Base-by-base conservation (phyloP, 2,888 invertebrate genomes). In the Parthenolecanium corni region DNA sequence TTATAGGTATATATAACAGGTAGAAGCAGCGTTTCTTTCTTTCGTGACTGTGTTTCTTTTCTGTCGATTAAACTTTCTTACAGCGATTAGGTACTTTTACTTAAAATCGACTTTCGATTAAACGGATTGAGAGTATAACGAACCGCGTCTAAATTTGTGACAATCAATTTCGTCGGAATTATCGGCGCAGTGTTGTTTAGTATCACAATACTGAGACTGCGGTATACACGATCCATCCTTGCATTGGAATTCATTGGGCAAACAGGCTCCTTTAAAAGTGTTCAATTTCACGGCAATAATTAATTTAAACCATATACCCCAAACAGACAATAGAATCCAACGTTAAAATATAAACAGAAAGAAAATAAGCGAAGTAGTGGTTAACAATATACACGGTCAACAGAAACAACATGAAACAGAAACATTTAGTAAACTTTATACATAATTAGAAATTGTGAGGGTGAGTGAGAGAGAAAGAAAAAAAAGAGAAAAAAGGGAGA, bases 91-190 rank as follows among this genome's bases (percentile, higher is more conserved):
- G n/a, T n/a, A 18, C 20, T 49, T 21, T 21, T 49, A 49, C 20
- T 18, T 20, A 12, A 44, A 20, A 3, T 44, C 5, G 20, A 44
- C 12, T 18, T 44, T 3, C 5, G 20, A n/a, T n/a, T 18, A 44
- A 6, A 44, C 44, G 44, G 20, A 49, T 49, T 4, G 14, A 49
- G 18, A 49, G 47, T 25, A 16, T 71, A 71, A 76, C 73, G 73
- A 74, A 76, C 74, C 74, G 73, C 73, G 72, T 73, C 71, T 70
- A 74, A 76, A 73, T 71, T 74, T 73, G 71, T 78, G 72, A 74
- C 81, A 81, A 73, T 77, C 75, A 69, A 74, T 73, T 73, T 84
- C 84, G 73, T 84, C 84, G 69, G 80, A 81, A 71, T 75, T 73
- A 72, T 84, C 82, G 68, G 70, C 73, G 75, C 85, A 85, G 73